Evolutionary conservation across 1,140 invertebrate species (phyloP).

Genomic region (Drosophila repletoides): DNA sequence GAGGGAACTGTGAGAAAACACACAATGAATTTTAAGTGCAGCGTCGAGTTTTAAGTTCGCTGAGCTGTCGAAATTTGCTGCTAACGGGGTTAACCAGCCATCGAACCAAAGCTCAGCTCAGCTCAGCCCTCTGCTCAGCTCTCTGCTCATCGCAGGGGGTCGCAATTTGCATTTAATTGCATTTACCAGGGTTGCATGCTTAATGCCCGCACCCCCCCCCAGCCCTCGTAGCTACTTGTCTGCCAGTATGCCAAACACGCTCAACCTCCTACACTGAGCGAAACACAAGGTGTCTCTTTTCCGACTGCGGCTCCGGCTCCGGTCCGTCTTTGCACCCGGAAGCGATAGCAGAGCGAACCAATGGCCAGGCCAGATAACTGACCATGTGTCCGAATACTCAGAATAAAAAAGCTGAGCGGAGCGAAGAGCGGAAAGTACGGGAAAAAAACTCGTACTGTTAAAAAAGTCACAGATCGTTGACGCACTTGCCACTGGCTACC

Average conservation of each 20-base stretch:
- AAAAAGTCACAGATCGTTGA: conserved; percentile 17
- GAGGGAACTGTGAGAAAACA: conserved; percentile 15
- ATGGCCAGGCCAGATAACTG: conserved; percentile 41
- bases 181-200: conserved; percentile 51
- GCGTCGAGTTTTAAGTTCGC: conserved; percentile 24
- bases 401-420: conserved; percentile 13
- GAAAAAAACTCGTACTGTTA: no score
- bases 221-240: neutral
- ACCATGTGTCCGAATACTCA: conserved; percentile 35
- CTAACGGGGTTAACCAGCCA: conserved; percentile 63
- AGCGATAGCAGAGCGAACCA: conserved; percentile 35
- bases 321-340: conserved; percentile 43
- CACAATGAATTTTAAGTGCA: conserved; percentile 69
- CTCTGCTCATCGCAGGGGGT: conserved; percentile 17
- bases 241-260: conserved; percentile 28
- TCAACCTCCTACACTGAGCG: no score
- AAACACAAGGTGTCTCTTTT: neutral
- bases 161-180: conserved; percentile 64
- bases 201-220: conserved; percentile 12
- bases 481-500: conserved; percentile 12
- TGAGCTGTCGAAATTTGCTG: conserved; percentile 49
- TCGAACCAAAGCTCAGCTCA: neutral
- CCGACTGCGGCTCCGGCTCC: neutral
- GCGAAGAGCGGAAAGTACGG: neutral
- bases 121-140: neutral